Evolutionary conservation across 2,113 vertebrate species (phyloP), one percentile per base, ranked within the genome.

Genomic region (Oryzias curvinotus): DNA sequence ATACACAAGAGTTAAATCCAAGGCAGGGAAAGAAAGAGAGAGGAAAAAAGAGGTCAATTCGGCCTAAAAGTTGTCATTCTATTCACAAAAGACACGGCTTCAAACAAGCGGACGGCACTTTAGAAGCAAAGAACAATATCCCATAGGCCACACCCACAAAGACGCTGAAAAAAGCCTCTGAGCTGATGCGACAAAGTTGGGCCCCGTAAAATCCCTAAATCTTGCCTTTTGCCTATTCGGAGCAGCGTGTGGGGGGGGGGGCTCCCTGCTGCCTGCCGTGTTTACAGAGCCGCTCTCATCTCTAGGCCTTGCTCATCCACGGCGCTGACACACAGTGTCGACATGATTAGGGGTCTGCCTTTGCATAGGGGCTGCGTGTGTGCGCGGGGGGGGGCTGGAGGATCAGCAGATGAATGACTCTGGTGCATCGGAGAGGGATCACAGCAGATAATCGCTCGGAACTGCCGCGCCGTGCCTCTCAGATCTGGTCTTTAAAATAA

Each of bases 401-500:
- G 86, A 87, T 88, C 85, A 71, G 79, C 79, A 88, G 88, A 91
- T 91, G 89, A 90, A 90, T 89, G 90, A 87, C 88, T 89, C 72
- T 68, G 87, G 76, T 80, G 89, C 83, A 82, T 86, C 70, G 60
- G 72, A 82, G 80, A 80, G 78, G 89, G 87, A 91, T 91, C 86
- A 87, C 73, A 73, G 74, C 87, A 91, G 90, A 92, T 91, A 92
- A 93, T 91, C 89, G 67, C 82, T 75, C 78, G 77, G 66, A 78
- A 85, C 84, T 85, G 83, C 85, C 66, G 87, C 46, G 66, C 80
- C 15, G 57, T 62, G 79, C 78, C 77, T 70, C 90, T 89, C 78
- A 85, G 90, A 91, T 91, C 89, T 78, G 86, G 81, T 91, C 90
- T 89, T 89, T 91, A 89, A 90, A 92, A 91, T 93, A 91, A 90